phyloP scores from a whole-genome alignment of 1,140 invertebrate species.

The Cepaea nemoralis region DNA sequence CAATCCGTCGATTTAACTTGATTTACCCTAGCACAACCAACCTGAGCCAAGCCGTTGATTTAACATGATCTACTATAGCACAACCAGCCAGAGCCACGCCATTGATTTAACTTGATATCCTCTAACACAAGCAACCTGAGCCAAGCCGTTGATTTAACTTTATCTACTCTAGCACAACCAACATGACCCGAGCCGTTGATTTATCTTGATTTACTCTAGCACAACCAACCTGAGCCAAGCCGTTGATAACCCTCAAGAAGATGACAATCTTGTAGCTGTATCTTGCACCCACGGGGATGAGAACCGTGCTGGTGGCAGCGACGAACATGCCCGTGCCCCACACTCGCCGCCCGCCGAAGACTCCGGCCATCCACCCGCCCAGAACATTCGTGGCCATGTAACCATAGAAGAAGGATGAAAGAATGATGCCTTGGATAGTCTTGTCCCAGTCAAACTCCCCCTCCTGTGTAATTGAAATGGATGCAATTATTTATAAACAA shows the following conservation, averaged over 20 bases:
- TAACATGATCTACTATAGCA: too few relatives aligned
- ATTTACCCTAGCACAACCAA: too few relatives aligned
- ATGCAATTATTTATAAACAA: too few relatives aligned
- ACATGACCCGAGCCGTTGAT: too few relatives aligned
- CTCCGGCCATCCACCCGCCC: conserved; percentile 75
- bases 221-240: conserved; percentile 53
- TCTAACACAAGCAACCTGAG: too few relatives aligned
- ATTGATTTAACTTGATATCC: too few relatives aligned
- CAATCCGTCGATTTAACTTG: too few relatives aligned
- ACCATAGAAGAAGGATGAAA: conserved; percentile 43
- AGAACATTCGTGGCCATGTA: conserved; percentile 83
- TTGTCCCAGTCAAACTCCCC: conserved; percentile 51
- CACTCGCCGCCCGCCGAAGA: conserved; percentile 68
- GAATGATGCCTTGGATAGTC: conserved; percentile 29
- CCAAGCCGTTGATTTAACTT: too few relatives aligned
- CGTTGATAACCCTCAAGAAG: conserved; percentile 51
- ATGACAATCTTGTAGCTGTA: conserved; percentile 47
- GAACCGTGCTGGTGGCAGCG: conserved; percentile 51
- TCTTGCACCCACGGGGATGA: conserved; percentile 55
- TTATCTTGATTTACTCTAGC: too few relatives aligned
- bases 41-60: too few relatives aligned
- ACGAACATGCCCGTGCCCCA: conserved; percentile 50
- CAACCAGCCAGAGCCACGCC: too few relatives aligned
- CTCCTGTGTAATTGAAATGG: conserved; percentile 86
- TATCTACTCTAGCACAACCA: too few relatives aligned